Percentiles rank a stretch among this genome's conserved stretches.
Conservation (phyloP, 2,113 vertebrate genomes). For the Neotragus moschatus region DNA sequence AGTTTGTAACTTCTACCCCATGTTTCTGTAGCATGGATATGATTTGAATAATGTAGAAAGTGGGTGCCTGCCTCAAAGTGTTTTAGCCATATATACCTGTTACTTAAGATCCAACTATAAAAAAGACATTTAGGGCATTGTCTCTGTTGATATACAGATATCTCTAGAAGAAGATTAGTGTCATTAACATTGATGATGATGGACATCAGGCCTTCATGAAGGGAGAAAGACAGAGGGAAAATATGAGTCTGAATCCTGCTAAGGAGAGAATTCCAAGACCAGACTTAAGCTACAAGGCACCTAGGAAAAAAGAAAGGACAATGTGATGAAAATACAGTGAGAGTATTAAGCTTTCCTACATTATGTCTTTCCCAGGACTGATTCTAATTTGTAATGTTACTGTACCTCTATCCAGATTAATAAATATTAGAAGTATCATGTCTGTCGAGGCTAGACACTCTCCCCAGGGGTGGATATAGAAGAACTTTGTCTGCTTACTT, state of each 20-base stretch:
- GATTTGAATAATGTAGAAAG: slow-evolving; percentile 14
- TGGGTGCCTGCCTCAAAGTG: background rate
- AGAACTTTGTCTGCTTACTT: background rate
- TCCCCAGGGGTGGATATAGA: background rate
- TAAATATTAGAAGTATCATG: background rate
- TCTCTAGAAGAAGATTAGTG: background rate
- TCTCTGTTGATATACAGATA: background rate
- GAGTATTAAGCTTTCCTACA: background rate
- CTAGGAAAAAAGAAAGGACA: background rate
- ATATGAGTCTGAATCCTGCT: background rate
- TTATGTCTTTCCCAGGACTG: background rate
- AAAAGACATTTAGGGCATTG: background rate
- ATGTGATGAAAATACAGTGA: background rate
- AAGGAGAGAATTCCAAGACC: background rate
- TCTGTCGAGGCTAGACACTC: background rate
- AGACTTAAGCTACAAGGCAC: background rate
- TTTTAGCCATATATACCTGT: background rate
- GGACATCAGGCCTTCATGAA: background rate
- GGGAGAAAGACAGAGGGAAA: background rate
- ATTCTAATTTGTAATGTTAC: background rate
- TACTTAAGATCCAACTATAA: slow-evolving; percentile 26
- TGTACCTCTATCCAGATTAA: background rate
- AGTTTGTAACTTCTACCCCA: background rate
- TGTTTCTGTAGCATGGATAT: background rate
- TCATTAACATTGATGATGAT: background rate